Percentiles rank a stretch among this genome's conserved stretches.
Evolutionary conservation across 2,113 vertebrate species (phyloP).

Genomic region (Proteles cristata): DNA sequence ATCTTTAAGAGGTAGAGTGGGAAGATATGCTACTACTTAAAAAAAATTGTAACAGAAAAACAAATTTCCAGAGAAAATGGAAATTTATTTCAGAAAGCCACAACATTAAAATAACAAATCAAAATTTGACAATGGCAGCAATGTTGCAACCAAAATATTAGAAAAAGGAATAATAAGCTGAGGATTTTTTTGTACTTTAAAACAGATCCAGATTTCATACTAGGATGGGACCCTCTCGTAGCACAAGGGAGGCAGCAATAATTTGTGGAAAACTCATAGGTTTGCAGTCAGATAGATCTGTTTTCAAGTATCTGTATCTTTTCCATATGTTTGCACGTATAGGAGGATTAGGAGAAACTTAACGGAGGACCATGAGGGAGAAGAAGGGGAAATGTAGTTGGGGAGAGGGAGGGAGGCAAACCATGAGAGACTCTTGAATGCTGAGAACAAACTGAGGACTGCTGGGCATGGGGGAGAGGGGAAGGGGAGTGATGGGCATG

Average conservation of each 20-base stretch:
- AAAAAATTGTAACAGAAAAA: background rate
- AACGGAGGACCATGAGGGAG: no score
- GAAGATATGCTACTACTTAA: background rate
- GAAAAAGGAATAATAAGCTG: background rate
- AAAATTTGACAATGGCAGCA: background rate
- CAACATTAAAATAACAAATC: conserved; percentile 45
- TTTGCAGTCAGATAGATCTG: background rate
- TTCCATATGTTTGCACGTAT: background rate
- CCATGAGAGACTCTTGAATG: no score
- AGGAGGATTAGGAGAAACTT: no score
- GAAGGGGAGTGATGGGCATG: no score
- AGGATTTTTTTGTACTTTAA: background rate
- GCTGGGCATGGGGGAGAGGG: no score
- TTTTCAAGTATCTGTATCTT: background rate
- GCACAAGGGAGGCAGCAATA: background rate
- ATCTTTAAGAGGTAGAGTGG: background rate
- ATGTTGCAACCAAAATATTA: background rate
- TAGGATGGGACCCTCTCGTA: background rate
- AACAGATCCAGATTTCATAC: background rate
- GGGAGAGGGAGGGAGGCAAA: no score
- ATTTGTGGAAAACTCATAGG: background rate
- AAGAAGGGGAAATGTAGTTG: no score
- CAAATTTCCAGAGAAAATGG: background rate
- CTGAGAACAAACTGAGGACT: no score
- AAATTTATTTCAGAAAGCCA: conserved; percentile 15